Base-by-base conservation (phyloP, 2,113 vertebrate genomes). In the Pachyramphus minor region DNA sequence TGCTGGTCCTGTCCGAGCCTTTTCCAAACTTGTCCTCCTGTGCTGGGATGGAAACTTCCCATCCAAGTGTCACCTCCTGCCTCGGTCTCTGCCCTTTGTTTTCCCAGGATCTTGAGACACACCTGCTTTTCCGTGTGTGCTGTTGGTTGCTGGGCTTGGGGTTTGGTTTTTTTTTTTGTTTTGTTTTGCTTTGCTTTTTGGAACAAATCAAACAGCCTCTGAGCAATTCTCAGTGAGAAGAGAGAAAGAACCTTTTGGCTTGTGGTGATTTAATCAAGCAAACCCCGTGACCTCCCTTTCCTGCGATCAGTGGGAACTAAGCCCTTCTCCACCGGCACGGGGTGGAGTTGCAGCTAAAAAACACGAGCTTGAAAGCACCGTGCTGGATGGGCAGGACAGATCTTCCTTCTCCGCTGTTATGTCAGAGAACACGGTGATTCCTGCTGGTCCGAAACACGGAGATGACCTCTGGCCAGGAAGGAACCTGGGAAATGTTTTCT, bases 251-350 rank as follows among this genome's bases (percentile, higher is more conserved):
- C 42, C 58, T 87, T 94, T 84, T 89, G 80, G 77, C 37, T 93
- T 47, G 91, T 88, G 83, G 64, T 81, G 95, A 94, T 92, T 87
- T 91, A 95, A 97, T 73, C 93, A 79, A 91, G 84, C 68, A 86
- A 89, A 93, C 50, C 62, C 68, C 18, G 97, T 90, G 94, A 98
- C 98, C 96, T 97, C 91, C 89, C 93, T 93, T 95, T 89, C 93
- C 94, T 93, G 95, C 2, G 10, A 68, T 84, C 79, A 89, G 59
- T 90, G 95, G 86, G 66, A 95, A 97, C 77, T 13, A 88, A 77
- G 87, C 83, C 86, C 76, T 78, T 92, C 94, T 87, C 74, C 84
- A 67, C 71, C 73, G 60, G 73, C 3, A 2, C 8, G n/a, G 96
- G 96, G 95, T 95, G 96, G 96, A 91, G 96, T 64, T 84, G 85